phyloP scores from a whole-genome alignment of 2,888 invertebrate genomes.

The Nemoura dubitans region DNA sequence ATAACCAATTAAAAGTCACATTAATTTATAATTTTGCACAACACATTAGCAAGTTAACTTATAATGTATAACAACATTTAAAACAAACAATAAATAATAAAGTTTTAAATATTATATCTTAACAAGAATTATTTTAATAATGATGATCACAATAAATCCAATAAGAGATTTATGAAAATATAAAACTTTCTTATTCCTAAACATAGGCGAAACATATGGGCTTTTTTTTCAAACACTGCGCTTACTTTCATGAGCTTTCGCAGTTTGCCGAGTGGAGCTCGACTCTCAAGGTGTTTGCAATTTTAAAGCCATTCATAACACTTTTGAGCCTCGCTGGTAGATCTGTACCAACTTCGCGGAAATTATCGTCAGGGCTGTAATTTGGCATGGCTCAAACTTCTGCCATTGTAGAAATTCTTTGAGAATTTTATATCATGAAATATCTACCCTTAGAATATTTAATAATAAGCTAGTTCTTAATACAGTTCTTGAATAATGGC shows the following conservation, averaged over 20 bases:
- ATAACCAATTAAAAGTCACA: conserved; percentile 21
- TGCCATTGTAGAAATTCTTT: background rate
- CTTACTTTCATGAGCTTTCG: conserved; percentile 17
- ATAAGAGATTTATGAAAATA: conserved; percentile 48
- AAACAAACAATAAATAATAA: conserved; percentile 47
- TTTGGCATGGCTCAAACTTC: background rate
- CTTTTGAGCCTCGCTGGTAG: background rate
- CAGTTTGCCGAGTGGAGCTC: background rate
- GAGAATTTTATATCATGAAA: background rate
- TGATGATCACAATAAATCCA: conserved; percentile 41
- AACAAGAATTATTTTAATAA: conserved; percentile 28
- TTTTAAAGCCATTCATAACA: no score
- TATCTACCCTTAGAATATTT: background rate
- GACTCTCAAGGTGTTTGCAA: background rate
- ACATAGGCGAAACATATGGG: background rate
- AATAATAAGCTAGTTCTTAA: conserved; percentile 12
- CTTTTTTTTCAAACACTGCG: background rate
- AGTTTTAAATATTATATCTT: conserved; percentile 42
- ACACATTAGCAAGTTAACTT: conserved; percentile 21
- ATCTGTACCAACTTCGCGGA: background rate
- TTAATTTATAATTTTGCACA: background rate
- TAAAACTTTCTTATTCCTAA: conserved; percentile 44
- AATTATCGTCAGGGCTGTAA: background rate
- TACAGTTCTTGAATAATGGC: conserved; percentile 4
- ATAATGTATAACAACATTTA: conserved; percentile 44